Evolutionary conservation across 2,888 invertebrate genomes (phyloP).

Genomic region (Amorpha juglandis): DNA sequence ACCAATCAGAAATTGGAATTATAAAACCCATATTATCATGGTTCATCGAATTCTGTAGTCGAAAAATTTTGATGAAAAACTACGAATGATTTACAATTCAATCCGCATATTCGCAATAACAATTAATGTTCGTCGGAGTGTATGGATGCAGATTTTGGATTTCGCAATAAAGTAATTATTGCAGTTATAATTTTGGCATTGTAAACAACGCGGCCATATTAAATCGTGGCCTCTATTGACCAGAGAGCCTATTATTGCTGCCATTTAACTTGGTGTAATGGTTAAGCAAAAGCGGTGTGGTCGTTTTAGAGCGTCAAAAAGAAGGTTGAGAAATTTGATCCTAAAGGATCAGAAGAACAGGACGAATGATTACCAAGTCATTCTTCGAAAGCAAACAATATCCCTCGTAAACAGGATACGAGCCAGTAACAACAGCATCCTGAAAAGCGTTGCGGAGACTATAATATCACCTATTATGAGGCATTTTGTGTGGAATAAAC

Average conservation of each 20-base stretch:
- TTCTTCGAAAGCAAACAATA: too few relatives aligned
- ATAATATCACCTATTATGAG: too few relatives aligned
- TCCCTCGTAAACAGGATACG: too few relatives aligned
- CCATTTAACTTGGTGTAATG: slow-evolving; percentile 3
- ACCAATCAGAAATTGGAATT: background rate
- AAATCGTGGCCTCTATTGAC: slow-evolving; percentile 50
- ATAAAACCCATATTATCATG: too few relatives aligned
- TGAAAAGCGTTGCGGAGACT: too few relatives aligned
- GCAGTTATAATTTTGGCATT: slow-evolving; percentile 17
- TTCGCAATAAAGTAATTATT: slow-evolving; percentile 20
- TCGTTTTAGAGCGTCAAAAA: too few relatives aligned
- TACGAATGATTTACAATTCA: background rate
- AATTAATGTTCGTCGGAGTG: background rate
- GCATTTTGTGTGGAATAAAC: too few relatives aligned
- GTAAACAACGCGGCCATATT: slow-evolving; percentile 51
- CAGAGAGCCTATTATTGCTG: slow-evolving; percentile 49
- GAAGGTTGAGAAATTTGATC: too few relatives aligned
- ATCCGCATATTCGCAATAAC: background rate
- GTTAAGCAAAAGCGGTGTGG: slow-evolving; percentile 4
- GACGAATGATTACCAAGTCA: too few relatives aligned
- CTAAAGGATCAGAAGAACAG: too few relatives aligned
- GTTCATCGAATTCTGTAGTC: background rate
- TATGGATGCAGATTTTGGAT: slow-evolving; percentile 17
- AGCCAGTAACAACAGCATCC: too few relatives aligned
- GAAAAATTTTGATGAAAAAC: background rate